These are phyloP conservation scores for Vireo altiloquus DNA, from an alignment of 2,113 vertebrate genomes.

Conservation along the genomic window DNA sequence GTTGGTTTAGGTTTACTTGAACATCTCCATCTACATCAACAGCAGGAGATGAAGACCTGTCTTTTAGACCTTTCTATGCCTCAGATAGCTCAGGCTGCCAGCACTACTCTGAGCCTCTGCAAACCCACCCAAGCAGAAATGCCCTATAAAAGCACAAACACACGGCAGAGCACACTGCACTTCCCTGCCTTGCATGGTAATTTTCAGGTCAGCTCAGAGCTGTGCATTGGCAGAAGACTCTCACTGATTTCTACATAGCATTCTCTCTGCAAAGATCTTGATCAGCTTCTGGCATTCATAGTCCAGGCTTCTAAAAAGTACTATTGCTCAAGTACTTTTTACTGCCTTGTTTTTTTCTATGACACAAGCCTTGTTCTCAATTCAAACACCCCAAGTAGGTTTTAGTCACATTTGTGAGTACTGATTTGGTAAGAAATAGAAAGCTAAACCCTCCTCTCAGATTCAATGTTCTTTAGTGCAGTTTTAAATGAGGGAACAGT, in stretches of 20 bases:
- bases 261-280: not conserved
- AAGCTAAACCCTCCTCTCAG: not conserved
- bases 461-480: not conserved
- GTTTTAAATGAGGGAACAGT: not conserved
- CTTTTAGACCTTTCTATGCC: not conserved
- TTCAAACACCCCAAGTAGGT: not conserved
- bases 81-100: not conserved
- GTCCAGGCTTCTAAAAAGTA: not conserved
- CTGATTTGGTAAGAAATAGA: not conserved
- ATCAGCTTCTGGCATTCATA: not conserved
- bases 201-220: not conserved
- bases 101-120: not conserved
- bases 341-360: not conserved
- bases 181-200: too few relatives aligned
- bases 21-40: not conserved
- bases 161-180: fast-evolving
- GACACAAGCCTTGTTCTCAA: not conserved
- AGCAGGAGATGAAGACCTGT: not conserved
- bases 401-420: not conserved
- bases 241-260: not conserved
- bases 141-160: not conserved
- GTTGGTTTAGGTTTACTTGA: not conserved
- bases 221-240: not conserved
- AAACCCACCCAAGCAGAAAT: not conserved
- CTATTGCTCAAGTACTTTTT: not conserved